These are phyloP conservation scores for Trichogramma evanescens DNA, from an alignment of 2,888 invertebrate genomes.

Conservation along the genomic window DNA sequence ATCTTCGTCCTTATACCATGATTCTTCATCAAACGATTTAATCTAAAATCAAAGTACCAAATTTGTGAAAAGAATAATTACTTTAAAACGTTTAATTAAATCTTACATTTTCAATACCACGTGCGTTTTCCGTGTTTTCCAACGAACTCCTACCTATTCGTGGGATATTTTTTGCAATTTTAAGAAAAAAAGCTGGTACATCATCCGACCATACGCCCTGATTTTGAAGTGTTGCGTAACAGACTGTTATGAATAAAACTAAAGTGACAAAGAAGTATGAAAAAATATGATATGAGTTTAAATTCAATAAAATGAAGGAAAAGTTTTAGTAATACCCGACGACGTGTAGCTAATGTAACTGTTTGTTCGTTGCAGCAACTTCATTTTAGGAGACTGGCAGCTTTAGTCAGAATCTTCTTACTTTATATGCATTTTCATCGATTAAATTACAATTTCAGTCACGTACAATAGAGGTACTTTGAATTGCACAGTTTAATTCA, in stretches of 20 bases:
- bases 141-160: constrained; percentile 15
- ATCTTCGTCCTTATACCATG: constrained; percentile 1
- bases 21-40: neutral
- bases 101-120: constrained; percentile 7
- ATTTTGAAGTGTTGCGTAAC: neutral
- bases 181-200: constrained; percentile 40
- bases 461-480: neutral
- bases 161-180: constrained; percentile 40
- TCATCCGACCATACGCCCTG: constrained; percentile 29
- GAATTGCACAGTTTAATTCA: neutral
- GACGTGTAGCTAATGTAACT: no score
- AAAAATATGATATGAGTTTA: neutral
- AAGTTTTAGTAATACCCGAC: no score
- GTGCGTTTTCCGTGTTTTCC: neutral
- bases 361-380: no score
- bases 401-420: no score
- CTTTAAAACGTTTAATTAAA: neutral
- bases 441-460: neutral
- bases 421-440: constrained; percentile 10
- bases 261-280: neutral
- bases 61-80: neutral
- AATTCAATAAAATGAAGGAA: no score
- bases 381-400: no score
- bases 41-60: constrained; percentile 1
- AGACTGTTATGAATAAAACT: constrained; percentile 1